A percentile compares a stretch with the other conserved stretches of the same genome.
Conservation (phyloP, 2,888 invertebrate genomes). For the Meiosimyza platycephala region DNA sequence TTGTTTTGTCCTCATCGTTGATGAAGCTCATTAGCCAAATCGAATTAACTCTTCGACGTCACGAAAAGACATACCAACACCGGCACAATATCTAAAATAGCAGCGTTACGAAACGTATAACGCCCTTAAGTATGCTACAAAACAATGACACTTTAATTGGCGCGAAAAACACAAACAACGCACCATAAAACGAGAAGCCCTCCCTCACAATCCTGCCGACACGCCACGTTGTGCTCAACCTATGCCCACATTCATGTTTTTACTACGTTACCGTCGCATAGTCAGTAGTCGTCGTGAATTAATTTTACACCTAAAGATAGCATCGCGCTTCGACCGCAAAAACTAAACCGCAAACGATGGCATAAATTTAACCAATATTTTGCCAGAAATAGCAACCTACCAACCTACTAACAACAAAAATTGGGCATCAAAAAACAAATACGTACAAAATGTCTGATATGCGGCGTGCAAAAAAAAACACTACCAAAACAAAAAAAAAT, state of each 20-base stretch:
- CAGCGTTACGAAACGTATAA: too few species aligned
- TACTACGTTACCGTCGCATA: not conserved
- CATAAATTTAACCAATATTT: not conserved
- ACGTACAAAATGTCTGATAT: too few species aligned
- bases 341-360: constrained; percentile 3
- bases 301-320: constrained; percentile 4
- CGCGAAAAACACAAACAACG: constrained; percentile 15
- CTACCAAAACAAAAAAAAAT: too few species aligned
- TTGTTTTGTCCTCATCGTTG: too few species aligned
- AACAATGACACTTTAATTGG: constrained; percentile 18
- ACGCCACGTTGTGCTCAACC: too few species aligned
- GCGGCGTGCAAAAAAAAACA: too few species aligned
- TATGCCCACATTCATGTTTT: too few species aligned
- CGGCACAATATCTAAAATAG: too few species aligned
- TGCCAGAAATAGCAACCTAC: too few species aligned
- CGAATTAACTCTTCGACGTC: constrained; percentile 14
- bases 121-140: constrained; percentile 2
- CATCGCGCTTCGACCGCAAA: constrained; percentile 7
- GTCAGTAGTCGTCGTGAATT: constrained; percentile 8
- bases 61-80: not conserved
- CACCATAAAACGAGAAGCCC: not conserved
- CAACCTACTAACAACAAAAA: too few species aligned
- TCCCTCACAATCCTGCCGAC: not conserved
- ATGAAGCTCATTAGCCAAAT: constrained; percentile 18
- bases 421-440: too few species aligned